Base-by-base conservation (phyloP, 2,888 invertebrate genomes). In the Amiota communis region DNA sequence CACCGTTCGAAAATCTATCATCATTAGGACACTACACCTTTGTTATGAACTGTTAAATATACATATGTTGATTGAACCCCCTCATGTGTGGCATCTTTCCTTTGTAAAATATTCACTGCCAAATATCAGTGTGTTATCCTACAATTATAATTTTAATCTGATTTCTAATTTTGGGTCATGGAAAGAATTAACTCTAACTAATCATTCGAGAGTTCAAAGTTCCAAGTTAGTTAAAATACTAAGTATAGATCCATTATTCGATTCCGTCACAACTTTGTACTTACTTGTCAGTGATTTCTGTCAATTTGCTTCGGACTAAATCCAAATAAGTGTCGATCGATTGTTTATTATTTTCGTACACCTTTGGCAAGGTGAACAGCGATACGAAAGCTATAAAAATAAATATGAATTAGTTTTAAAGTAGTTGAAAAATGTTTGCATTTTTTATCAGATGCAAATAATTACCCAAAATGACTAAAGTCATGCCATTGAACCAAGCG, bases 401-500 rank as follows among this genome's bases (percentile, higher is more conserved):
- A 8, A 79, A 77, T 12, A 51, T 23, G 23, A 3, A 67, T 6
- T 10, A 57, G 11, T 15, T 3, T 2, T 57, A 15, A n/a, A 13
- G 6, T 53, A 9, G 2, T 13, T 11, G n/a, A 51, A 51, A 0
- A 4, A 51, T 2, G 53, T 12, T 12, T 51, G 0, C 53, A n/a
- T 51, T 12, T n/a, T n/a, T 59, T 59, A 17, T n/a, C n/a, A n/a
- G n/a, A 8, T 59, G 10, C 4, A 36, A 6, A 6, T 53, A 68
- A 81, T 72, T 89, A 97, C 98, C 96, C 88, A 99, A 93, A 89
- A 98, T 98, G 89, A 99, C 94, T 86, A 99, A 94, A 84, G 98
- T 98, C 95, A 99, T 96, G 91, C 98, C 99, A 91, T 99, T 99
- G 93, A 99, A 98, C 96, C 98, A 98, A 87, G 98, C 95, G 88